Percentiles rank a stretch among this genome's conserved stretches.
phyloP scores from a whole-genome alignment of 2,888 invertebrate species.

The Resseliella maxima region DNA sequence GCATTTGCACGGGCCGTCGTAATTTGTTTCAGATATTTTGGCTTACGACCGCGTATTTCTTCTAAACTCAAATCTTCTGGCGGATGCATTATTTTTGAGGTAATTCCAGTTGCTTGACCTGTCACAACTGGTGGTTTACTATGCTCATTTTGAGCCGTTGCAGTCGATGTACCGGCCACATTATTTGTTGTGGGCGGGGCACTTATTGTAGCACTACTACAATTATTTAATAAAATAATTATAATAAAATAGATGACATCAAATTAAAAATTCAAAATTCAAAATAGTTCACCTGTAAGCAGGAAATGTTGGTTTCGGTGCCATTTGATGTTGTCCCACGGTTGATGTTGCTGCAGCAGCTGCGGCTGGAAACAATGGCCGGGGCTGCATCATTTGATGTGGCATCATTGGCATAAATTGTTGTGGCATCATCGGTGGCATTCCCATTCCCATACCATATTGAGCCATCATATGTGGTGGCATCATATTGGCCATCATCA shows the following conservation, averaged over 20 bases:
- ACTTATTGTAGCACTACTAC: constrained; percentile 80
- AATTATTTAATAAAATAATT: constrained; percentile 58
- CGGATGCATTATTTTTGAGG: constrained; percentile 92
- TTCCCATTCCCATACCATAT: constrained; percentile 73
- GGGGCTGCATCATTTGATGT: constrained; percentile 71
- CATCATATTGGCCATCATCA: constrained; percentile 73
- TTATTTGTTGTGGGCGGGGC: constrained; percentile 75
- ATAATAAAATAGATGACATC: neutral
- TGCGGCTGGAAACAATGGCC: constrained; percentile 87
- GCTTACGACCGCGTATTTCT: constrained; percentile 79
- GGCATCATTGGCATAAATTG: constrained; percentile 71
- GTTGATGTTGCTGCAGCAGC: constrained; percentile 76
- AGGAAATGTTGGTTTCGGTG: constrained; percentile 80
- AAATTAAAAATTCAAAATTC: neutral
- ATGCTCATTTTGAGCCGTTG: constrained; percentile 1
- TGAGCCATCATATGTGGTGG: constrained; percentile 72
- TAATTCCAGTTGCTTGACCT: constrained; percentile 83
- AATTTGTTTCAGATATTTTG: constrained; percentile 72
- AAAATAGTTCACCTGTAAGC: constrained; percentile 74
- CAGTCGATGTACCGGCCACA: constrained; percentile 62
- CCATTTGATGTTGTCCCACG: constrained; percentile 44
- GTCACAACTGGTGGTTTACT: constrained; percentile 63
- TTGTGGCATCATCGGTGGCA: constrained; percentile 78
- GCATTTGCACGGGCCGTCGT: constrained; percentile 34
- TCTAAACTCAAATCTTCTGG: constrained; percentile 92